These are phyloP conservation scores for Drosophila asahinai DNA, from an alignment of 1,140 invertebrate species.

Conservation along the genomic window DNA sequence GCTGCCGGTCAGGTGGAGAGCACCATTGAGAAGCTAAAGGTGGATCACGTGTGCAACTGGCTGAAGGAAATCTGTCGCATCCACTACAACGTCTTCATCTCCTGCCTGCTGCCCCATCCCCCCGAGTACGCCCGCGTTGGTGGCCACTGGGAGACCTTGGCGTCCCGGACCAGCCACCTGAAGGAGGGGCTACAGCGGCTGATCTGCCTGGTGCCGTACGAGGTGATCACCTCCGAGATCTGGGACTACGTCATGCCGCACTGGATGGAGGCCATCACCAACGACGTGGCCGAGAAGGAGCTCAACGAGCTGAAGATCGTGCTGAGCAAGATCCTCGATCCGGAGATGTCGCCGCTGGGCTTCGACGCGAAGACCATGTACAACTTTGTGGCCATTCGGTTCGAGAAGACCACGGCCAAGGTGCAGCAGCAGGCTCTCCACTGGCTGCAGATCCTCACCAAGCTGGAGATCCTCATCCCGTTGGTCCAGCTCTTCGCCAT, in stretches of 20 bases:
- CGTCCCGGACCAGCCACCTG: constrained; percentile 95
- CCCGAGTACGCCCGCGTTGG: constrained; percentile 89
- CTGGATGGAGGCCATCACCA: constrained; percentile 99
- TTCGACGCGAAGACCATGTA: constrained; percentile 98
- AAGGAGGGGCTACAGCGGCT: constrained; percentile 96
- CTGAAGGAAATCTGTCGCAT: constrained; percentile 92
- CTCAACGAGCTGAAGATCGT: constrained; percentile 96
- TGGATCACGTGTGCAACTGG: constrained; percentile 97
- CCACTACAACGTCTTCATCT: constrained; percentile 94
- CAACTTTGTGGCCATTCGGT: constrained; percentile 95
- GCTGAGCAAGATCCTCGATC: constrained; percentile 98
- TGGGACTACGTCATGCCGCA: constrained; percentile 99
- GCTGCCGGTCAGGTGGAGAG: constrained; percentile 90
- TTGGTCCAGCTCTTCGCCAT: constrained; percentile 94
- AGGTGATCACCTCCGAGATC: constrained; percentile 97
- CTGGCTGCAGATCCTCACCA: constrained; percentile 97
- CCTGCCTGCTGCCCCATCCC: constrained; percentile 94
- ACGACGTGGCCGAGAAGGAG: constrained; percentile 97
- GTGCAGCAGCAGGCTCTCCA: constrained; percentile 97
- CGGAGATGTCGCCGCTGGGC: constrained; percentile 97
- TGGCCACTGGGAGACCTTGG: constrained; percentile 97
- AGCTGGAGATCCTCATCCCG: constrained; percentile 95
- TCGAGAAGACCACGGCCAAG: constrained; percentile 93
- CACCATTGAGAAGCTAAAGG: constrained; percentile 95
- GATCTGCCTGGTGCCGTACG: constrained; percentile 98